Evolutionary conservation across 2,888 invertebrate genomes (phyloP).

Genomic region (Dynastes maya): DNA sequence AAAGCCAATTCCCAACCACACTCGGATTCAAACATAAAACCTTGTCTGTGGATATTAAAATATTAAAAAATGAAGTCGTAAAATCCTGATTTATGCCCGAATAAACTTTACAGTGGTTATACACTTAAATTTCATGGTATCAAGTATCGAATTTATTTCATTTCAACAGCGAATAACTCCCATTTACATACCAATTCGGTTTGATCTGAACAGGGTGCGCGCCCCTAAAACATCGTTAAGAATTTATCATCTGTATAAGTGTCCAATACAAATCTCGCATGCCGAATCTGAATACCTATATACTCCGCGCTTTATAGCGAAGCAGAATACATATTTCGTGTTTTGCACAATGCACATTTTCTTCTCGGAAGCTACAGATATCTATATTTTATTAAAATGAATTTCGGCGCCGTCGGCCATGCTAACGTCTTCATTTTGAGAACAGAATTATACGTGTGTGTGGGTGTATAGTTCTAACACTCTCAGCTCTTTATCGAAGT

Average conservation of each 20-base stretch:
- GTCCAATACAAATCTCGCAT: constrained; percentile 45
- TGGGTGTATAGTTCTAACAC: too few relatives aligned
- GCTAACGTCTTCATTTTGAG: neutral
- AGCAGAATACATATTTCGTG: constrained; percentile 1
- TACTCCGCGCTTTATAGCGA: constrained; percentile 22
- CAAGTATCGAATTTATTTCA: constrained; percentile 44
- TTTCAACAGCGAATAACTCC: constrained; percentile 45
- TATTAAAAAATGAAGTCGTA: constrained; percentile 44
- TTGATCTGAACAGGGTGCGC: constrained; percentile 34
- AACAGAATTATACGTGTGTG: too few relatives aligned
- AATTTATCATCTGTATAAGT: constrained; percentile 48
- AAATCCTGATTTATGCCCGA: constrained; percentile 32
- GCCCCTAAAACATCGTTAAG: constrained; percentile 45
- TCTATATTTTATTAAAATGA: constrained; percentile 18
- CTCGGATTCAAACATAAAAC: constrained; percentile 9
- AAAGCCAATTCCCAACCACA: neutral
- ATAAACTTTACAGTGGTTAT: constrained; percentile 43
- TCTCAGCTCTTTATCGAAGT: too few relatives aligned
- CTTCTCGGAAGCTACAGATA: neutral
- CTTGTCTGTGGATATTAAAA: constrained; percentile 32
- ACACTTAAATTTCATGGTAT: constrained; percentile 44
- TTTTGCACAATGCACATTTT: constrained; percentile 27
- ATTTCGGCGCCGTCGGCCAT: neutral
- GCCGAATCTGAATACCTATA: constrained; percentile 23
- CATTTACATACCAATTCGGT: constrained; percentile 43